Evolutionary conservation across 1,140 invertebrate genomes (phyloP).

Genomic region (Drosophila athabasca): DNA sequence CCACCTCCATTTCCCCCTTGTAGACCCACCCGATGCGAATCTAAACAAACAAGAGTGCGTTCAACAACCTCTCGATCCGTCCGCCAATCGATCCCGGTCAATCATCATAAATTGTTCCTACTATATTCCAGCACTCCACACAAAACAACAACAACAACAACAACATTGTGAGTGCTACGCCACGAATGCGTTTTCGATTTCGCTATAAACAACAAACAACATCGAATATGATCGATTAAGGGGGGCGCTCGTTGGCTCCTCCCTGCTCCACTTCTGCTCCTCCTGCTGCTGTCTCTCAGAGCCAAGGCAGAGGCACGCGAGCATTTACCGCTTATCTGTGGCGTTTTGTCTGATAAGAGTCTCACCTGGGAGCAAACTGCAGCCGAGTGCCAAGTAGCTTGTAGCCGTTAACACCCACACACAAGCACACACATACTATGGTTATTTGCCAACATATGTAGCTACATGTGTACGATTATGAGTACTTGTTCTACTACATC

Average conservation of each 20-base stretch:
- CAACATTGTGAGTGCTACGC: constrained; percentile 14
- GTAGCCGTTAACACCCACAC: constrained; percentile 20
- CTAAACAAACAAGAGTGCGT: constrained; percentile 50
- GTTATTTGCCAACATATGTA: constrained; percentile 36
- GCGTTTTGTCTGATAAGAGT: constrained; percentile 53
- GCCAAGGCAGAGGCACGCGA: constrained; percentile 60
- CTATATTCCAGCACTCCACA: too few relatives aligned
- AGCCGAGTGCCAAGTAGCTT: constrained; percentile 23
- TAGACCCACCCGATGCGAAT: constrained; percentile 6
- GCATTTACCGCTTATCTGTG: constrained; percentile 56
- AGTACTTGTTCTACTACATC: too few relatives aligned
- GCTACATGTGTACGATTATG: too few relatives aligned
- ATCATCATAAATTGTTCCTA: constrained; percentile 29
- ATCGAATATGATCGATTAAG: constrained; percentile 41
- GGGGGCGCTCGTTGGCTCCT: constrained; percentile 8
- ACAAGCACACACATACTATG: background rate
- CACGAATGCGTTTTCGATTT: constrained; percentile 47
- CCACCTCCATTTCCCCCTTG: too few relatives aligned
- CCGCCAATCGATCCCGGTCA: constrained; percentile 22
- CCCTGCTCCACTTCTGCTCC: constrained; percentile 1
- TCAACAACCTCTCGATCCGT: constrained; percentile 54
- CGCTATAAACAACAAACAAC: constrained; percentile 56
- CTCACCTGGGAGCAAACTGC: constrained; percentile 17
- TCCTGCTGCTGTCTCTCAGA: constrained; percentile 11
- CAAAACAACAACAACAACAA: too few relatives aligned